Evolutionary conservation across 2,888 invertebrate species (phyloP).

Genomic region (Sarcophaga subvicina): DNA sequence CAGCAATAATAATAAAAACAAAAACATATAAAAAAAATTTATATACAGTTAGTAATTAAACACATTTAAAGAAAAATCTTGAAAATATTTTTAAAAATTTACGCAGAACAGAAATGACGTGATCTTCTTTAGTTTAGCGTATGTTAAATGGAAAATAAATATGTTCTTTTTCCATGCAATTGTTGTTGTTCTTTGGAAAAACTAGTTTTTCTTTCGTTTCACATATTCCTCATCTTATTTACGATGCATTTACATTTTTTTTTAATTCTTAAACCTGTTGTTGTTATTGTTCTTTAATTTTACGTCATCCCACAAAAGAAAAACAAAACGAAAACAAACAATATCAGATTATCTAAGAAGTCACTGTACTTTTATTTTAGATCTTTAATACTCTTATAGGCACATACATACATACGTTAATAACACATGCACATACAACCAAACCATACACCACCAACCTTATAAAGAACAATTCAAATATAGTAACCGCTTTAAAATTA

Average conservation of each 20-base stretch:
- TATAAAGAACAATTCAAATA: too few species aligned
- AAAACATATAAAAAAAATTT: background rate
- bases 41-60: too few species aligned
- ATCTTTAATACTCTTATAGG: background rate
- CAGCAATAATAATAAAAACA: conserved; percentile 2
- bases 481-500: background rate
- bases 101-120: conserved; percentile 33
- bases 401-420: background rate
- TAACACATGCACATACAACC: background rate
- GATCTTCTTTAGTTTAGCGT: conserved; percentile 18
- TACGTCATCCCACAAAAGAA: conserved; percentile 21
- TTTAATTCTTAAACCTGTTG: conserved; percentile 10
- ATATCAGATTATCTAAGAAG: conserved; percentile 9
- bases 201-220: conserved; percentile 31
- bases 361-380: conserved; percentile 50
- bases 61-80: too few species aligned
- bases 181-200: conserved; percentile 11
- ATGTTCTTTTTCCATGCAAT: background rate
- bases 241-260: conserved; percentile 43
- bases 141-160: conserved; percentile 13
- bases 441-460: conserved; percentile 43
- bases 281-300: conserved; percentile 5
- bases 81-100: background rate
- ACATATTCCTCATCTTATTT: background rate
- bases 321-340: conserved; percentile 4